phyloP scores from a whole-genome alignment of 2,113 vertebrate species.

The Larimichthys polyactis region DNA sequence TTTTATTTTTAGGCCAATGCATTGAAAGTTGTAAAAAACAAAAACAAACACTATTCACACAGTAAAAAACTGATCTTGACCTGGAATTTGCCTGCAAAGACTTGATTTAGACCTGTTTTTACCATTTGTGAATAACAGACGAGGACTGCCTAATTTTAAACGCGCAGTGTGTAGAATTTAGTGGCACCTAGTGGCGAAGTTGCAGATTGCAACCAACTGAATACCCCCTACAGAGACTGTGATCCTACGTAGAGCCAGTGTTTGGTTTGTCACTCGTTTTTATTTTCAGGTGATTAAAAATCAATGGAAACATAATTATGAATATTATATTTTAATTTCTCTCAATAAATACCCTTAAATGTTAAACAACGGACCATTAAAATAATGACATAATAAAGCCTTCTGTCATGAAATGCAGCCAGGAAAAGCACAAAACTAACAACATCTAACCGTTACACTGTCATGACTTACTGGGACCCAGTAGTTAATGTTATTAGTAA shows the following conservation, averaged over 20 bases:
- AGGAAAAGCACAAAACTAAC: neutral
- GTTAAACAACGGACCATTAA: too few relatives aligned
- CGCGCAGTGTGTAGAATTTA: too few relatives aligned
- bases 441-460: neutral
- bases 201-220: too few relatives aligned
- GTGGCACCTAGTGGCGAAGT: too few relatives aligned
- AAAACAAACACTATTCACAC: neutral
- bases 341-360: too few relatives aligned
- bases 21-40: neutral
- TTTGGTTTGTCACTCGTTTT: too few relatives aligned
- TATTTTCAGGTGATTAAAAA: too few relatives aligned
- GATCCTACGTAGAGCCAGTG: too few relatives aligned
- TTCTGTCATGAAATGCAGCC: neutral
- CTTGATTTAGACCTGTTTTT: neutral
- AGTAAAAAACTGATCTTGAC: neutral
- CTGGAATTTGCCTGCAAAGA: neutral
- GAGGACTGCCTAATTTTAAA: too few relatives aligned
- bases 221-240: too few relatives aligned
- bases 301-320: too few relatives aligned
- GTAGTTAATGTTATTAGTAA: neutral
- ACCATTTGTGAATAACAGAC: neutral
- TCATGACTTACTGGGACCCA: neutral
- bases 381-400: neutral
- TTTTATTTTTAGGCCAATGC: neutral
- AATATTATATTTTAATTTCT: too few relatives aligned